These are phyloP conservation scores for Volucella inanis DNA, from an alignment of 2,888 invertebrate genomes.

Conservation along the genomic window DNA sequence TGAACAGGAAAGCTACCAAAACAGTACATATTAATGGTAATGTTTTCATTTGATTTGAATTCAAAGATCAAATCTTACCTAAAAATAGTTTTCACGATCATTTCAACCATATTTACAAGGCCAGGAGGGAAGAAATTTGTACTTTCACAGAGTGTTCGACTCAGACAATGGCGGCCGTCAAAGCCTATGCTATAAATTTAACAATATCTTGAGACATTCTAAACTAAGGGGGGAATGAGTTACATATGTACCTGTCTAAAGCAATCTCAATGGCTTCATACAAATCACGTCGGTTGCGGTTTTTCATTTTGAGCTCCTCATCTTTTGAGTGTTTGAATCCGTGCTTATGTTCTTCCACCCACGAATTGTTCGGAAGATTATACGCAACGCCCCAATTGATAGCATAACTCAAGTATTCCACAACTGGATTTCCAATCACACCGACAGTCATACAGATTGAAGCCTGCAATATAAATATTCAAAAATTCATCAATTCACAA, in stretches of 20 bases:
- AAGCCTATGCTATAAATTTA: conserved; percentile 88
- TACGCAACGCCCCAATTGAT: conserved; percentile 89
- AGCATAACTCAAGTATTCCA: conserved; percentile 86
- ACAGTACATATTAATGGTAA: neutral
- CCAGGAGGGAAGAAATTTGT: conserved; percentile 86
- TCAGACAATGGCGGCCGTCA: conserved; percentile 88
- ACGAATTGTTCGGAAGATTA: conserved; percentile 85
- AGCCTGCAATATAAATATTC: conserved; percentile 78
- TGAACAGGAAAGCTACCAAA: conserved; percentile 76
- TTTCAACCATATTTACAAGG: conserved; percentile 87
- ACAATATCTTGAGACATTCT: neutral
- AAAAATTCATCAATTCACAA: conserved; percentile 1
- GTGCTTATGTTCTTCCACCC: conserved; percentile 83
- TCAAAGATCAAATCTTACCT: conserved; percentile 83
- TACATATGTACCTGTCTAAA: conserved; percentile 87
- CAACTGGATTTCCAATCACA: conserved; percentile 85
- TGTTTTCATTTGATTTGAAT: no score
- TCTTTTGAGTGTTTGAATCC: conserved; percentile 78
- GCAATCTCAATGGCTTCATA: conserved; percentile 88
- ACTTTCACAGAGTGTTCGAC: conserved; percentile 89
- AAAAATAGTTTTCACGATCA: conserved; percentile 88
- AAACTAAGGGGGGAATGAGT: neutral
- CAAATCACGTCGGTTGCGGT: conserved; percentile 87
- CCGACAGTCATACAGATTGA: conserved; percentile 87
- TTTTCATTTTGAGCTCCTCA: conserved; percentile 78